These are phyloP conservation scores for Molothrus ater DNA, from an alignment of 2,797 vertebrate species.

Conservation along the genomic window DNA sequence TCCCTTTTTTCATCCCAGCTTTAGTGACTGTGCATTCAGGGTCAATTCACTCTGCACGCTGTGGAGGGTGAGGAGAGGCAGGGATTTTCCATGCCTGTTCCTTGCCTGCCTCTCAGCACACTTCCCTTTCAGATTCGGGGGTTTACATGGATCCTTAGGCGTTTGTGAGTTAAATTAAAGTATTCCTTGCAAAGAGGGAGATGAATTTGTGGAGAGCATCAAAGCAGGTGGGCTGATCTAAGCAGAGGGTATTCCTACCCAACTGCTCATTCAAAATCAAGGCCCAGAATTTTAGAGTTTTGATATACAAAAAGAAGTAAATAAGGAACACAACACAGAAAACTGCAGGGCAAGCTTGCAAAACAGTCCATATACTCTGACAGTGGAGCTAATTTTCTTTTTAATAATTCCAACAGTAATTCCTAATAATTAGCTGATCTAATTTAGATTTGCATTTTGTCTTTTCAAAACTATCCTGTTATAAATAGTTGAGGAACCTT, in stretches of 20 bases:
- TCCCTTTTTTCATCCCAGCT: conserved; percentile 32
- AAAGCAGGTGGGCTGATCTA: not conserved
- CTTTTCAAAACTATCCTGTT: not conserved
- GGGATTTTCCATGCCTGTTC: not conserved
- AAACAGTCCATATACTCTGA: not conserved
- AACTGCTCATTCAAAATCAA: not conserved
- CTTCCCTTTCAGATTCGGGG: not conserved
- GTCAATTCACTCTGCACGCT: not conserved
- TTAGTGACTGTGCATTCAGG: not conserved
- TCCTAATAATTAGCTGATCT: conserved; percentile 35
- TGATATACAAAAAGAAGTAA: not conserved
- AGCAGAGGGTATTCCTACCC: too few relatives aligned
- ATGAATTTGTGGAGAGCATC: not conserved
- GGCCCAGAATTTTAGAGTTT: not conserved
- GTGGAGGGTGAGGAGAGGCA: not conserved
- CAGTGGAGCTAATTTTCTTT: not conserved
- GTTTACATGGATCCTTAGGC: not conserved
- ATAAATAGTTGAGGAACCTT: not conserved
- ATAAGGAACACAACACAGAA: not conserved
- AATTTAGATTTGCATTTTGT: conserved; percentile 11
- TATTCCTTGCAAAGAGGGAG: not conserved
- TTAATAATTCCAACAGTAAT: not conserved
- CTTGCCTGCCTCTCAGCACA: not conserved
- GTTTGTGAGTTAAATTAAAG: not conserved
- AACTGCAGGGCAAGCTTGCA: not conserved